A percentile compares a stretch with the other conserved stretches of the same genome.
phyloP scores from a whole-genome alignment of 2,113 vertebrate genomes.

The Platysternon megacephalum region DNA sequence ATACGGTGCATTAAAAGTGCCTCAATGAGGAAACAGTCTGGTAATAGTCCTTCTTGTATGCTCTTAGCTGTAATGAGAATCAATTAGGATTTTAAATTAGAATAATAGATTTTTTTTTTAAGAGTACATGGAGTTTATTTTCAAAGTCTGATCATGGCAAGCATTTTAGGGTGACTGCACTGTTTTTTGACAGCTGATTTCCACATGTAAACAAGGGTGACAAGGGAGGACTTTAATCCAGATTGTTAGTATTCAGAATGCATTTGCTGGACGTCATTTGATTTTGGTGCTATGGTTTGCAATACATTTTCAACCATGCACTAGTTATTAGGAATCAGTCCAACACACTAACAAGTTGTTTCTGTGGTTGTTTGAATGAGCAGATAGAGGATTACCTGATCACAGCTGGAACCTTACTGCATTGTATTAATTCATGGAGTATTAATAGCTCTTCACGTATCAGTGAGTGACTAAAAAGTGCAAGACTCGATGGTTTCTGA shows the following conservation, averaged over 20 bases:
- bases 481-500: not conserved
- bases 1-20: slow-evolving; percentile 8
- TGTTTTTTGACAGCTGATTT: slow-evolving; percentile 1
- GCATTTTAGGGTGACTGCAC: not conserved
- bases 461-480: not conserved
- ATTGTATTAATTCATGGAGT: not conserved
- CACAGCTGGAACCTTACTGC: not conserved
- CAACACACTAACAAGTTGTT: not conserved
- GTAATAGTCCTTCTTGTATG: not conserved
- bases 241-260: not conserved
- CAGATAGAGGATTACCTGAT: not conserved
- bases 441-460: not conserved
- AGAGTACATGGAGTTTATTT: not conserved
- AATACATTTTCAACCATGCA: not conserved
- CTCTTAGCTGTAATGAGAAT: slow-evolving; percentile 31
- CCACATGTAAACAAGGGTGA: not conserved
- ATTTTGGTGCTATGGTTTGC: not conserved
- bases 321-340: not conserved
- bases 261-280: not conserved
- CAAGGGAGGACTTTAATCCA: not conserved
- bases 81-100: not conserved
- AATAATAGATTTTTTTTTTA: not conserved
- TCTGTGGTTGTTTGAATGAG: not conserved
- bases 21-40: not conserved
- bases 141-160: not conserved